Evolutionary conservation across 1,140 invertebrate species (phyloP).

Genomic region (Meloidogyne floridensis): DNA sequence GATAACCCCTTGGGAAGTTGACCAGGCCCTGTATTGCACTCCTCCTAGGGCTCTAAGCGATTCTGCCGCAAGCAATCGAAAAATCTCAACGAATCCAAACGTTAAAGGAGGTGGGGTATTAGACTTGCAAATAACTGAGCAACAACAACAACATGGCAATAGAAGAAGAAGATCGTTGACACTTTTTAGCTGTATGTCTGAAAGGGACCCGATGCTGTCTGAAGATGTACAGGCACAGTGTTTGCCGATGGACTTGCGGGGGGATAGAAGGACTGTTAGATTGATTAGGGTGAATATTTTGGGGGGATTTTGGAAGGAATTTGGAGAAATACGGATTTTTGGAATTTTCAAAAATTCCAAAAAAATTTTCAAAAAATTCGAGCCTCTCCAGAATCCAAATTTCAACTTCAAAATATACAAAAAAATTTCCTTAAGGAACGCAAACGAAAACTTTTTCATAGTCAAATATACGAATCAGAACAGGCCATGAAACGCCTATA

Average conservation of each 20-base stretch:
- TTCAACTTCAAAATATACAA: conserved; percentile 2
- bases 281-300: conserved; percentile 59
- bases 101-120: conserved; percentile 18
- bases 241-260: conserved; percentile 59
- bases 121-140: neutral
- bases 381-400: neutral
- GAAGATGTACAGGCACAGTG: conserved; percentile 61
- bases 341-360: no score
- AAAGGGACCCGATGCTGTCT: conserved; percentile 59
- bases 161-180: conserved; percentile 50
- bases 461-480: conserved; percentile 74
- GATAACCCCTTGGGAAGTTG: conserved; percentile 65
- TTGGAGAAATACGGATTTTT: neutral
- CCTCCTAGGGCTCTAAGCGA: conserved; percentile 47
- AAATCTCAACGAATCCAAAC: conserved; percentile 26
- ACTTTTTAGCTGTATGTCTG: conserved; percentile 61
- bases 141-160: conserved; percentile 43
- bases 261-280: conserved; percentile 64
- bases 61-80: conserved; percentile 35
- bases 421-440: conserved; percentile 71
- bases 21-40: conserved; percentile 61
- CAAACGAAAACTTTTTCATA: conserved; percentile 75
- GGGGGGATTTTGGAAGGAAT: neutral
- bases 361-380: neutral
- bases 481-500: conserved; percentile 75